phyloP scores from a whole-genome alignment of 53 echinoderm and acorn worm genomes.

The Mesocentrotus franciscanus region DNA sequence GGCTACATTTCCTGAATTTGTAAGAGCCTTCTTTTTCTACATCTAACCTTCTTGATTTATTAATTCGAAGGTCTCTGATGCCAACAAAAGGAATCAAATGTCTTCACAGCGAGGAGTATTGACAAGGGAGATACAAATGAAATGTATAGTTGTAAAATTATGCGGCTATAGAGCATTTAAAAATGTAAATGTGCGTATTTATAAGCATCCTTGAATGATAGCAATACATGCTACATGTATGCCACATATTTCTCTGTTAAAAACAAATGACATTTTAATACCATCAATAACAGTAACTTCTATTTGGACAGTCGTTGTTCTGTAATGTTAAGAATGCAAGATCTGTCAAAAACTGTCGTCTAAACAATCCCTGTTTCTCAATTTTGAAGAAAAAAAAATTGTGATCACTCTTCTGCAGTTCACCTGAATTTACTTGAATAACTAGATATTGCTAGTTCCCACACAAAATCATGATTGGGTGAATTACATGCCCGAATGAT shows the following conservation, averaged over 20 bases:
- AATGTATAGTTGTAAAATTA: neutral
- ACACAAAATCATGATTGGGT: neutral
- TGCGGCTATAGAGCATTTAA: neutral
- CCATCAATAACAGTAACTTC: neutral
- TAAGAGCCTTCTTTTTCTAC: neutral
- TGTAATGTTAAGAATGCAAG: neutral
- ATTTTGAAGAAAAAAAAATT: no score
- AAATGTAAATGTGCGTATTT: neutral
- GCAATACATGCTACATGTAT: neutral
- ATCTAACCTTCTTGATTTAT: slow-evolving; percentile 10
- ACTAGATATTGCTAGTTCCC: neutral
- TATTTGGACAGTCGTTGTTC: no score
- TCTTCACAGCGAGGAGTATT: neutral
- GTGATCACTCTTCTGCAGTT: neutral
- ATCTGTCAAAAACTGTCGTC: neutral
- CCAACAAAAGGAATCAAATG: neutral
- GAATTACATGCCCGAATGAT: neutral
- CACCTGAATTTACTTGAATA: neutral
- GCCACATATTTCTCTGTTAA: neutral
- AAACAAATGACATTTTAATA: neutral
- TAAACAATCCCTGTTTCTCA: no score
- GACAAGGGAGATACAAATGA: neutral
- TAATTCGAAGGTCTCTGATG: neutral
- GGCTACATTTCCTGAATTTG: slow-evolving; percentile 19
- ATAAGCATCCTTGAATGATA: neutral